Base-by-base conservation (phyloP, 2,888 invertebrate genomes). In the Stenichneumon culpator region DNA sequence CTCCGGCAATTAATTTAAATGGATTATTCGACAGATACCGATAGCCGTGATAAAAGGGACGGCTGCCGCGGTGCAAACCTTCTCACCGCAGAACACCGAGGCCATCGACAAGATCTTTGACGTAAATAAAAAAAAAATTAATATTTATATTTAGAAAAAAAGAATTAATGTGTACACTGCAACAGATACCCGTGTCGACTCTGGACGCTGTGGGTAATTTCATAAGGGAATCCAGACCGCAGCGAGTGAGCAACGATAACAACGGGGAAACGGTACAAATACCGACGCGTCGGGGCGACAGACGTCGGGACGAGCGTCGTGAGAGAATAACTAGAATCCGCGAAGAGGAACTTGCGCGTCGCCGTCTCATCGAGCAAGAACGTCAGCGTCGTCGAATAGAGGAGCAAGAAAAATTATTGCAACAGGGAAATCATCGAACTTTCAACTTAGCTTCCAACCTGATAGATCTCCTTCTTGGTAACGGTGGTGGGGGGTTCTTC, bases 111-210 rank as follows among this genome's bases (percentile, higher is more conserved):
- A 86, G 73, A 86, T 93, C 28, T 88, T 93, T 19, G 89, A 93
- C 88, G 93, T 93, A 86, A 75, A 81, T 52, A 57, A n/a, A 22
- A 79, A n/a, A 47, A 36, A 28, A 36, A 22, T 44, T 16, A 19
- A 9, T 39, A 39, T 39, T 39, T 11, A 39, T 1, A 39, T 11
- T 2, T 2, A 39, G 3, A 39, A 39, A 39, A 39, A 39, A 39
- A 54, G n/a, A n/a, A 54, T 54, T 22, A 22, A 54, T 39, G 39
- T 39, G 9, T 39, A 11, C 36, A 0, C 9, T 9, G 36, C 2
- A 1, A 39, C 39, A 93, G 93, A 93, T 93, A 47, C 93, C 93
- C 0, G 86, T 93, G n/a, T 84, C 89, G 69, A 93, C 93, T 14
- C 86, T 92, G 25, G 91, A 93, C 52, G 92, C 93, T 2, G 91